These are phyloP conservation scores for Spilogale gracilis DNA, from an alignment of 2,113 vertebrate genomes.

Conservation along the genomic window DNA sequence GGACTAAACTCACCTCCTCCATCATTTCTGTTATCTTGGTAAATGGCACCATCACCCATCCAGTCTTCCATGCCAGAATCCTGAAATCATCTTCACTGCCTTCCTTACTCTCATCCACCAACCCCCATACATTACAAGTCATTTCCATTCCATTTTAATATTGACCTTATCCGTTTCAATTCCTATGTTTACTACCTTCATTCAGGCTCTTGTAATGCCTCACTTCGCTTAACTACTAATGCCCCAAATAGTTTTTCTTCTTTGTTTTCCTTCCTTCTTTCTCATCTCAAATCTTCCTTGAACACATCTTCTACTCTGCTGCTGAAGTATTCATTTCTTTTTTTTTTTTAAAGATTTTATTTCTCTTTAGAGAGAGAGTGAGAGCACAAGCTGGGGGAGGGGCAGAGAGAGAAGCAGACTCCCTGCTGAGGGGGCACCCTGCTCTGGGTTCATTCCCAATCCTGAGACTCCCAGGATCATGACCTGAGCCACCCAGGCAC, in stretches of 20 bases:
- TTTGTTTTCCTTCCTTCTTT: slow-evolving; percentile 35
- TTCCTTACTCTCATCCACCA: neutral
- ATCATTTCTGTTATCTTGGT: neutral
- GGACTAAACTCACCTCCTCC: neutral
- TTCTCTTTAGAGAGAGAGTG: too few relatives aligned
- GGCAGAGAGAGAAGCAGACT: neutral
- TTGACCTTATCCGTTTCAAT: neutral
- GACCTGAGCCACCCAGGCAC: too few relatives aligned
- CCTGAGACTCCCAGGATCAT: neutral
- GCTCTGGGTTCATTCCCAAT: neutral
- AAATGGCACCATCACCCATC: neutral
- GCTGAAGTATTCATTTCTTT: neutral
- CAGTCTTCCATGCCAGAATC: neutral
- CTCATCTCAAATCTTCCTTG: slow-evolving; percentile 11
- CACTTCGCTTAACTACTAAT: neutral
- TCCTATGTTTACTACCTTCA: neutral
- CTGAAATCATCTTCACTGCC: neutral
- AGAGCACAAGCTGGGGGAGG: neutral
- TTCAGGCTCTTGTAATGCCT: neutral
- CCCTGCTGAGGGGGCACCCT: too few relatives aligned
- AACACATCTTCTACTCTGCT: neutral
- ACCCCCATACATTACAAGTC: neutral
- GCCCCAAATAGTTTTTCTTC: neutral
- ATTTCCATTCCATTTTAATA: neutral
- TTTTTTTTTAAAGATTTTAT: too few relatives aligned